These are phyloP conservation scores for Ruditapes philippinarum DNA, from an alignment of 1,140 invertebrate species.

Conservation along the genomic window DNA sequence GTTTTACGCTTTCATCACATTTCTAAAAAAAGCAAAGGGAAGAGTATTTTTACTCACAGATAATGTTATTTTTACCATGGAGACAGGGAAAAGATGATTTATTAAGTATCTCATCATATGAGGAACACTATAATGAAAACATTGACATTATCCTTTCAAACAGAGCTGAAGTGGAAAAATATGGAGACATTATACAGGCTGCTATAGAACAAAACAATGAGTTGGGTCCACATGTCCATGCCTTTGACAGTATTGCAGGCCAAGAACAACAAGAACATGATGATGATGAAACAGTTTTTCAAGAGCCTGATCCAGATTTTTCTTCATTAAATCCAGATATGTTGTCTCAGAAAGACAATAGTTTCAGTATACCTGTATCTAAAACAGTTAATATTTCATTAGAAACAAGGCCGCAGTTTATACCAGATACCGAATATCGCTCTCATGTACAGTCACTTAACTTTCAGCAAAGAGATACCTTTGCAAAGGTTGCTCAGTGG, in stretches of 20 bases:
- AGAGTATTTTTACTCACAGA: slow-evolving; percentile 39
- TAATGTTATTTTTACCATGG: slow-evolving; percentile 54
- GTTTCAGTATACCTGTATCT: neutral
- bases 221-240: neutral
- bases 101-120: neutral
- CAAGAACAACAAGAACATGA: slow-evolving; percentile 42
- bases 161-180: slow-evolving; percentile 39
- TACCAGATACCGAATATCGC: neutral
- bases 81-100: slow-evolving; percentile 4
- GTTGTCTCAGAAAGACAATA: neutral
- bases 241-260: slow-evolving; percentile 32
- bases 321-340: neutral
- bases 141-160: slow-evolving; percentile 38
- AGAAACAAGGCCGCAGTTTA: neutral
- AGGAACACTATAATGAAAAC: slow-evolving; percentile 21
- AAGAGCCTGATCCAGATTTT: slow-evolving; percentile 28
- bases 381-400: neutral
- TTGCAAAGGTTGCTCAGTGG: slow-evolving; percentile 6
- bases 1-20: slow-evolving; percentile 53
- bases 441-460: neutral
- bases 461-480: slow-evolving; percentile 17
- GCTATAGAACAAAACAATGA: neutral
- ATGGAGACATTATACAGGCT: slow-evolving; percentile 20
- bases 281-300: neutral
- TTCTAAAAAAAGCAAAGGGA: slow-evolving; percentile 41